These are phyloP conservation scores for Alaudala cheleensis DNA, from an alignment of 2,113 vertebrate species.

Conservation along the genomic window DNA sequence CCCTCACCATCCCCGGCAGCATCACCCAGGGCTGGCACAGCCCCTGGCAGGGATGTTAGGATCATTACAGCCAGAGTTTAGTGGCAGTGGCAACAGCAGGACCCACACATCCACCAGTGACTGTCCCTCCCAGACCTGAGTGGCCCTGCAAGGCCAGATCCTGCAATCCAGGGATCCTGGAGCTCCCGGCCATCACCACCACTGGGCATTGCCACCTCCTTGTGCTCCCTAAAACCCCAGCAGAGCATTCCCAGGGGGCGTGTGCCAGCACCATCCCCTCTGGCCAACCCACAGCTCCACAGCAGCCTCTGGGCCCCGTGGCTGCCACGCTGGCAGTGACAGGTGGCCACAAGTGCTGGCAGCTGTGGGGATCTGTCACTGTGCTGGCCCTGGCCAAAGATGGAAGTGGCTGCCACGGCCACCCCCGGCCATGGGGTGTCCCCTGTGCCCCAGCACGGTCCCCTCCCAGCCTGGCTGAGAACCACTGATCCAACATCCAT, in stretches of 20 bases:
- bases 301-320: neutral
- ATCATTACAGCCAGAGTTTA: accelerated
- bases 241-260: neutral
- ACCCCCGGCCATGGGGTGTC: neutral
- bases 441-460: neutral
- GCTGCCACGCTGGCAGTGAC: conserved; percentile 30
- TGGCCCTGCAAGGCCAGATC: accelerated
- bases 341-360: conserved; percentile 68
- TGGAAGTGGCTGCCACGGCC: neutral
- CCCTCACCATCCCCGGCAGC: accelerated
- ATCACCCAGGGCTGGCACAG: neutral
- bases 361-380: conserved; percentile 86
- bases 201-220: too few relatives aligned
- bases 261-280: neutral
- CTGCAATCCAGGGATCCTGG: accelerated
- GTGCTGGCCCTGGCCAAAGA: conserved; percentile 26
- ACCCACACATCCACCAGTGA: accelerated
- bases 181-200: neutral
- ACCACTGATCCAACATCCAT: neutral
- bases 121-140: accelerated
- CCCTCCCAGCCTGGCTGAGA: neutral
- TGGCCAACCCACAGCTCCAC: accelerated
- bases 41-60: neutral
- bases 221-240: accelerated
- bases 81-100: neutral